Evolutionary conservation across 2,113 vertebrate species (phyloP).

Genomic region (Chaetops frenatus): DNA sequence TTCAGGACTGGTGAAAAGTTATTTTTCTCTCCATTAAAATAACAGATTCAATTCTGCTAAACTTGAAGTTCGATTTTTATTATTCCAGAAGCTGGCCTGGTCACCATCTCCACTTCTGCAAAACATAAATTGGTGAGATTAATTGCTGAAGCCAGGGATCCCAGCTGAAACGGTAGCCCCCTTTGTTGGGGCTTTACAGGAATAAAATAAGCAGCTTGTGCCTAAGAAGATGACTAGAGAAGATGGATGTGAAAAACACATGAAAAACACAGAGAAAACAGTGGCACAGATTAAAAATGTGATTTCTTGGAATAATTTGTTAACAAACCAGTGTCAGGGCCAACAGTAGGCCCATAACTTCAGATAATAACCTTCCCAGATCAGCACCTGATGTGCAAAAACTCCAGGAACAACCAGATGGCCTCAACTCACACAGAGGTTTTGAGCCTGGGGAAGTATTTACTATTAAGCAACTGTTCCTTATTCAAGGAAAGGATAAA

Average conservation of each 20-base stretch:
- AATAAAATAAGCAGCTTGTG: neutral
- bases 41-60: neutral
- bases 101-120: neutral
- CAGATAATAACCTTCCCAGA: neutral
- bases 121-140: neutral
- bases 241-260: neutral
- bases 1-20: neutral
- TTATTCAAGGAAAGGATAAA: neutral
- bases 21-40: neutral
- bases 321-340: neutral
- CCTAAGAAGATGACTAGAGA: neutral
- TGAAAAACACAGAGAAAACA: neutral
- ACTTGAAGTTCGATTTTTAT: neutral
- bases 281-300: neutral
- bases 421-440: neutral
- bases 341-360: neutral
- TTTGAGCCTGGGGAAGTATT: neutral
- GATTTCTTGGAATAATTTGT: neutral
- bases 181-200: neutral
- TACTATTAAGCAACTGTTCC: neutral
- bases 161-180: neutral
- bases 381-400: neutral
- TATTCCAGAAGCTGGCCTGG: neutral
- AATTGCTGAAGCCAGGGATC: neutral
- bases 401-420: neutral